Evolutionary conservation across 2,113 vertebrate species (phyloP).

Genomic region (Podarcis raffonei): DNA sequence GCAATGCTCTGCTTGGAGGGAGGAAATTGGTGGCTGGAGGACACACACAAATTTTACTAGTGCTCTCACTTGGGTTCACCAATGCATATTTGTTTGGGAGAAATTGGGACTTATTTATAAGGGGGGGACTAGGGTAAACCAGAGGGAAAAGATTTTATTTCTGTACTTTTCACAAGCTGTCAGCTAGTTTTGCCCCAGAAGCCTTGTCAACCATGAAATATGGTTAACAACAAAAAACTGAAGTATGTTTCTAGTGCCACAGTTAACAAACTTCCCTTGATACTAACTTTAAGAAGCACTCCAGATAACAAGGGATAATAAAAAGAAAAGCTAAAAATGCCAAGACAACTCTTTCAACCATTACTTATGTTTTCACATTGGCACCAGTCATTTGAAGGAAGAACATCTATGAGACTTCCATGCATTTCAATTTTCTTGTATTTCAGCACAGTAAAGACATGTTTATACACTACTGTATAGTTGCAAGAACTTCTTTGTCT

Average conservation of each 20-base stretch:
- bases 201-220: neutral
- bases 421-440: neutral
- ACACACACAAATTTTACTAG: neutral
- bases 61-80: neutral
- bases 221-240: neutral
- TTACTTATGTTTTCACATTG: neutral
- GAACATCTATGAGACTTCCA: neutral
- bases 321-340: neutral
- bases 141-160: neutral
- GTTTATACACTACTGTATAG: neutral
- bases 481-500: neutral
- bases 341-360: neutral
- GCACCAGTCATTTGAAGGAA: neutral
- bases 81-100: neutral
- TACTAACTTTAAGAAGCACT: neutral
- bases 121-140: neutral
- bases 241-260: neutral
- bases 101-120: neutral
- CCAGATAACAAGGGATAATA: slow-evolving; percentile 13
- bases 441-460: too few relatives aligned
- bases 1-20: neutral
- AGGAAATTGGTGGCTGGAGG: neutral
- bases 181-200: neutral
- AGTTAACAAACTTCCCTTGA: neutral
- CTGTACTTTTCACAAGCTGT: neutral